Conservation (phyloP, 2,113 vertebrate genomes). For the Salminus brasiliensis region DNA sequence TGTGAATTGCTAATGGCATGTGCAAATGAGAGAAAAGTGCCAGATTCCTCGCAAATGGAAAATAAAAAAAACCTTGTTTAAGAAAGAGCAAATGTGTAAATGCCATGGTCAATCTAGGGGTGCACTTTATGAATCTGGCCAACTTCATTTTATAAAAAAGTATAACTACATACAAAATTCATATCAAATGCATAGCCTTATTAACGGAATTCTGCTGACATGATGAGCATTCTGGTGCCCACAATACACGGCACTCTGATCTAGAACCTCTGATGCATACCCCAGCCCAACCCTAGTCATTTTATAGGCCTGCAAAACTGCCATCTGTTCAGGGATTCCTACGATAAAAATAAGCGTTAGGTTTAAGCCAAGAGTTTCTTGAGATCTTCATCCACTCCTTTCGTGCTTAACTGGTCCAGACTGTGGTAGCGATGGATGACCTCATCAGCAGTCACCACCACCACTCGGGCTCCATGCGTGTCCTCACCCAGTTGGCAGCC, state of each 20-base stretch:
- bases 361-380: conserved; percentile 73
- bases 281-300: background rate
- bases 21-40: too few relatives aligned
- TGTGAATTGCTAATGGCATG: too few relatives aligned
- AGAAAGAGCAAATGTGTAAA: too few relatives aligned
- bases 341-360: background rate
- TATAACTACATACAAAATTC: too few relatives aligned
- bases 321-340: background rate
- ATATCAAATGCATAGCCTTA: too few relatives aligned
- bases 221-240: too few relatives aligned
- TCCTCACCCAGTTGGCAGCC: conserved; percentile 93
- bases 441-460: conserved; percentile 83
- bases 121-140: too few relatives aligned
- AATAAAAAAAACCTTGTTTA: too few relatives aligned
- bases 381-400: conserved; percentile 81
- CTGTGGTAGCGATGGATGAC: conserved; percentile 88
- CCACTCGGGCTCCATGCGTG: conserved; percentile 85
- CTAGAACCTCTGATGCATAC: background rate
- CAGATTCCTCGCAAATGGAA: too few relatives aligned
- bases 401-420: conserved; percentile 78
- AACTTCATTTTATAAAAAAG: too few relatives aligned
- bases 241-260: background rate
- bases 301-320: background rate
- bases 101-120: too few relatives aligned
- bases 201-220: too few relatives aligned